Conservation (phyloP, 2,797 vertebrate species). For the Hypotaenidia okinawae region DNA sequence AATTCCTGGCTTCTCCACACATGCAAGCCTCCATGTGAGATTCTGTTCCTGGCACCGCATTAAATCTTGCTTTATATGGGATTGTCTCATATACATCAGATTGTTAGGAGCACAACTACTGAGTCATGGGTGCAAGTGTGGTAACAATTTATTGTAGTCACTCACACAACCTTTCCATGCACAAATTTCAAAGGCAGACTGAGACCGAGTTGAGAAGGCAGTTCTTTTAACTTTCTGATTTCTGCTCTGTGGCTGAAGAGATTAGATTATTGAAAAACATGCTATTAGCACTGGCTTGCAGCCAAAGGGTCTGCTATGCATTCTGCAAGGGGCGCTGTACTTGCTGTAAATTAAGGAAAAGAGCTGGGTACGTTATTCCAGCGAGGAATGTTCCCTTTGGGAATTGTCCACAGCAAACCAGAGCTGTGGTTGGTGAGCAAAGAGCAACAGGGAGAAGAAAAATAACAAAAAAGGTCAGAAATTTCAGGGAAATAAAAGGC, state of each 20-base stretch:
- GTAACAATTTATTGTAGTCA: conserved; percentile 8
- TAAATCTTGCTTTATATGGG: background rate
- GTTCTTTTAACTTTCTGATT: conserved; percentile 49
- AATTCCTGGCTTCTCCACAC: conserved; percentile 36
- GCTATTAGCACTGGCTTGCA: conserved; percentile 35
- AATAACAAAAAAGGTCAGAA: conserved; percentile 61
- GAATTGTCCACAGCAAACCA: conserved; percentile 46
- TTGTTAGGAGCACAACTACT: background rate
- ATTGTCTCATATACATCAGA: background rate
- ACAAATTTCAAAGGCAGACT: background rate
- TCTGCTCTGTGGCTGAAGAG: conserved; percentile 40
- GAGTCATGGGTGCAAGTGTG: conserved; percentile 11
- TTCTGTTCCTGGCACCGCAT: background rate
- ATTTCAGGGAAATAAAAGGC: conserved; percentile 39
- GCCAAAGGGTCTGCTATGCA: conserved; percentile 40
- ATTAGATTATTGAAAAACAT: conserved; percentile 65
- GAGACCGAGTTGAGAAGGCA: conserved; percentile 2
- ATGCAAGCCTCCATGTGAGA: background rate
- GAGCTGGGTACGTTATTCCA: conserved; percentile 29
- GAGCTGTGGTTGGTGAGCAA: conserved; percentile 34
- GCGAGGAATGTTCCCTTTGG: conserved; percentile 22
- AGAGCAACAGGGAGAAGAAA: conserved; percentile 37
- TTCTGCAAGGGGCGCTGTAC: conserved; percentile 42
- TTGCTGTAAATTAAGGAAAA: conserved; percentile 32
- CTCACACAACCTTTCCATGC: background rate